Base-by-base conservation (phyloP, 1,140 invertebrate species). In the Hypothenemus hampei region DNA sequence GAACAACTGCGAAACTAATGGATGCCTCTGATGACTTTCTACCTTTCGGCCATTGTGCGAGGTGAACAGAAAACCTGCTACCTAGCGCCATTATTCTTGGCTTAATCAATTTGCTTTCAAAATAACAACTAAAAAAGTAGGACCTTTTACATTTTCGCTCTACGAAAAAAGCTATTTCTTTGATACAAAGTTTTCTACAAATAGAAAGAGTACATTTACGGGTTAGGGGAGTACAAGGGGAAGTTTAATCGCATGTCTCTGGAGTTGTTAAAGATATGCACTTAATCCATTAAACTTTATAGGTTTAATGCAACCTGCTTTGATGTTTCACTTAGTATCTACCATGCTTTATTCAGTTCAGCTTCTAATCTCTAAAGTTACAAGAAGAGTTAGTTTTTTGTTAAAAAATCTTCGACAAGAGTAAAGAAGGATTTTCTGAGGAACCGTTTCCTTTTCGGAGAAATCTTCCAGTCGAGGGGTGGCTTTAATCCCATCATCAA, bases 1-100 rank as follows among this genome's bases (percentile, higher is more conserved):
- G 62, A 67, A 65, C 65, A 67, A 67, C 65, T 64, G 59, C 46
- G 63, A 64, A 64, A 65, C 65, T 67, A 67, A 67, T 67, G 65
- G 65, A 67, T 61, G 59, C 59, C 62, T 56, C 63, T 62, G 60
- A 64, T 61, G 59, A 63, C 63, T 60, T 45, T 60, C 52, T 60
- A 65, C 61, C 65, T 65, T 64, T 51, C 26, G 58, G 58, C 33
- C 48, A 60, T 63, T 64, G 43, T 56, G 50, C 56, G 60, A 64
- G 62, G 62, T 64, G 60, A 57, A 59, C 53, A 59, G 56, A 57
- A 54, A 61, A 47, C 59, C 40, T 50, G 52, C 59, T 50, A 64
- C 62, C 62, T 64, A 61, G 58, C 51, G 59, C 61, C 61, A 61
- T 63, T 63, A 63, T 63, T 61, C 59, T 59, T 61, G 56, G 48